phyloP scores from a whole-genome alignment of 2,797 vertebrate genomes.

The Brotula barbata region DNA sequence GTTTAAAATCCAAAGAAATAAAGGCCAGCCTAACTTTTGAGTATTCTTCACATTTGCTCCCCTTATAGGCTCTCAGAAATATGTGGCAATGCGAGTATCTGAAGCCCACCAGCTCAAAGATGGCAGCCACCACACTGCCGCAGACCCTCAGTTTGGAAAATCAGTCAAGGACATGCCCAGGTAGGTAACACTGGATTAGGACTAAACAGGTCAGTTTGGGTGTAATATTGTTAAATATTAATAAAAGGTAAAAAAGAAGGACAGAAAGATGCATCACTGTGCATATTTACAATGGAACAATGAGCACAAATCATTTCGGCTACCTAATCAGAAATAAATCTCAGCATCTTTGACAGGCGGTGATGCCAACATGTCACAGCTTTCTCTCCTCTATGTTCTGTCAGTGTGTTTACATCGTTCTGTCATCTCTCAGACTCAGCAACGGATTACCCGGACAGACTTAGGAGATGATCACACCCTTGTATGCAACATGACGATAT shows the following conservation, averaged over 20 bases:
- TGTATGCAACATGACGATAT: slow-evolving; percentile 30
- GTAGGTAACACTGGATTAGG: slow-evolving; percentile 63
- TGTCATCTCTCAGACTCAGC: not conserved
- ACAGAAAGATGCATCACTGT: too few relatives aligned
- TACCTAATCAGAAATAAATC: too few relatives aligned
- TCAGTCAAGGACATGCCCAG: slow-evolving; percentile 90
- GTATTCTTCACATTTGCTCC: not conserved
- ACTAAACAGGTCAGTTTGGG: too few relatives aligned
- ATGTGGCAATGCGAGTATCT: slow-evolving; percentile 83
- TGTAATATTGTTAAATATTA: too few relatives aligned
- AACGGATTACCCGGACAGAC: slow-evolving; percentile 30
- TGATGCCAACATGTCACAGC: not conserved
- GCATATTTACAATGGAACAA: too few relatives aligned
- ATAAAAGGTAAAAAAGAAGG: too few relatives aligned
- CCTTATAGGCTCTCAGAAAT: slow-evolving; percentile 85
- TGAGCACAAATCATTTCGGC: too few relatives aligned
- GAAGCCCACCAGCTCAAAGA: slow-evolving; percentile 89
- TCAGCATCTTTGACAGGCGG: not conserved
- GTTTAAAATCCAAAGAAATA: too few relatives aligned
- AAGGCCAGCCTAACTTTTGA: too few relatives aligned
- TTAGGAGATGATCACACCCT: not conserved
- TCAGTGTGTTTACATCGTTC: slow-evolving; percentile 27
- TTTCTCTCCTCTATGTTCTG: slow-evolving; percentile 2
- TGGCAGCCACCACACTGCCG: slow-evolving; percentile 73
- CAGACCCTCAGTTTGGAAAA: slow-evolving; percentile 88